Evolutionary conservation across 2,797 vertebrate genomes (phyloP).

Genomic region (Danio albolineatus): DNA sequence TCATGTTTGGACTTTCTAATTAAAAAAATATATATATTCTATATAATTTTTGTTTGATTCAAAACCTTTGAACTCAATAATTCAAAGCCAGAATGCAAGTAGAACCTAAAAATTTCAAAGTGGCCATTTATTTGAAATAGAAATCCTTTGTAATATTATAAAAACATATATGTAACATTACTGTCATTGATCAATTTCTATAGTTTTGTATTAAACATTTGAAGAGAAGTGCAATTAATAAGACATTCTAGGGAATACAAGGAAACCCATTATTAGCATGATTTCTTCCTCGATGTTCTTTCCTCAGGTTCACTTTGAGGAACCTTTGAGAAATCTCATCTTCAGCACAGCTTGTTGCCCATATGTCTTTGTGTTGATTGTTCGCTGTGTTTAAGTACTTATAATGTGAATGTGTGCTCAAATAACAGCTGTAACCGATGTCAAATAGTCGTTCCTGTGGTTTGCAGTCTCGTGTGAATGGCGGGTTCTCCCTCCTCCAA

Average conservation of each 20-base stretch:
- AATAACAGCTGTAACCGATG: slow-evolving; percentile 34
- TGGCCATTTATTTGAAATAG: not conserved
- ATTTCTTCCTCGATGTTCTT: not conserved
- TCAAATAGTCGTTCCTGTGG: slow-evolving; percentile 26
- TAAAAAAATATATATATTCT: too few species aligned
- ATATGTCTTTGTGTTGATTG: slow-evolving; percentile 26
- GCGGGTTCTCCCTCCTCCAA: slow-evolving; percentile 18
- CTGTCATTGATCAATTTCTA: not conserved
- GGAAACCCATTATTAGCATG: not conserved
- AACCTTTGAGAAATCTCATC: slow-evolving; percentile 15
- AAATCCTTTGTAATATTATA: not conserved
- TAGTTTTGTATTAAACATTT: too few species aligned
- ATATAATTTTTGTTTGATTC: too few species aligned
- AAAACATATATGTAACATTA: too few species aligned
- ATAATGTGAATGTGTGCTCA: slow-evolving; percentile 14
- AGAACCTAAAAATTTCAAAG: too few species aligned
- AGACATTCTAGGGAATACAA: not conserved
- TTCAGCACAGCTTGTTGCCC: slow-evolving; percentile 8
- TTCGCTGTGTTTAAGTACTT: slow-evolving; percentile 5
- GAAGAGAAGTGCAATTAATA: not conserved
- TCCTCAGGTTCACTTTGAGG: slow-evolving; percentile 28
- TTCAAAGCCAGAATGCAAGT: too few species aligned
- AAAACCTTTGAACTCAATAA: too few species aligned
- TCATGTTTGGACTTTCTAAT: too few species aligned
- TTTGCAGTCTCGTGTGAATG: slow-evolving; percentile 9